Evolutionary conservation across 2,113 vertebrate genomes (phyloP).

Genomic region (Passer domesticus): DNA sequence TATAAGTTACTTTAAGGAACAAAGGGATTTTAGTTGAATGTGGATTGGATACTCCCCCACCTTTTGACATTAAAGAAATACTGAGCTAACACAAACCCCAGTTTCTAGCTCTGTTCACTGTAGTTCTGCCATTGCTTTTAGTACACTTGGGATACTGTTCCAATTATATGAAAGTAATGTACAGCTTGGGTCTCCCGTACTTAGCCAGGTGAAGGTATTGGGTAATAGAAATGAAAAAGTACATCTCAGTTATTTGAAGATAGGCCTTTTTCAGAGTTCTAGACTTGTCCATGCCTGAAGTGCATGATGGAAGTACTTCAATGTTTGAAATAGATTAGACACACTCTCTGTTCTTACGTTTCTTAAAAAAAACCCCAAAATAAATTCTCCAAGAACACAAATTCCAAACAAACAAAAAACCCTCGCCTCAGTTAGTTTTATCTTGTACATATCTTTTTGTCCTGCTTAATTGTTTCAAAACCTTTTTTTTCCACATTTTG

Average conservation of each 20-base stretch:
- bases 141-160: not conserved
- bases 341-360: not conserved
- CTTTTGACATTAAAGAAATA: not conserved
- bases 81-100: not conserved
- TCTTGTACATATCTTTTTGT: not conserved
- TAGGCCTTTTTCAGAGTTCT: not conserved
- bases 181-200: not conserved
- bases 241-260: not conserved
- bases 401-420: rapidly evolving
- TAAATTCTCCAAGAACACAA: not conserved
- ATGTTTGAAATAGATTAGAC: not conserved
- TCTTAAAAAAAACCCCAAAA: not conserved
- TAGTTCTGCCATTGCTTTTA: not conserved
- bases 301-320: not conserved
- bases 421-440: not conserved
- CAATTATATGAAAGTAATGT: not conserved
- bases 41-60: not conserved
- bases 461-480: not conserved
- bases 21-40: not conserved
- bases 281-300: not conserved
- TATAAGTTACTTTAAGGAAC: not conserved
- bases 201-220: not conserved
- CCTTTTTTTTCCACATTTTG: not conserved
- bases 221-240: not conserved
- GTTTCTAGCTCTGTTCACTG: not conserved